A percentile compares a stretch with the other conserved stretches of the same genome.
Conservation (phyloP, 2,888 invertebrate species). For the Brachynemurus nebulosus region DNA sequence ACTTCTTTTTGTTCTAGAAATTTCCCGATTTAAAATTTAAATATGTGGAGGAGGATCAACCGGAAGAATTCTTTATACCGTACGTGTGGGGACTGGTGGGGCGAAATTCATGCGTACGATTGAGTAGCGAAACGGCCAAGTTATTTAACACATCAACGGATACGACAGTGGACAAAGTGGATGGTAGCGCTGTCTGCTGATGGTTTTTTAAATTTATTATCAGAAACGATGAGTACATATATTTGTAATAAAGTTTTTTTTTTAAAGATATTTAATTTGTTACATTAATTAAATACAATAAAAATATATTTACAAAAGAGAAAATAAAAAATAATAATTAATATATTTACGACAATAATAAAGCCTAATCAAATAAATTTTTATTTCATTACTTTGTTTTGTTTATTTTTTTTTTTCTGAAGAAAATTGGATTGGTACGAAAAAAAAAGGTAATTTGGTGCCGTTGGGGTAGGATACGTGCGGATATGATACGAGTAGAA, state of each 20-base stretch:
- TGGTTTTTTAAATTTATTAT: constrained; percentile 2
- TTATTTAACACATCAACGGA: constrained; percentile 11
- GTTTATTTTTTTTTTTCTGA: too few species aligned
- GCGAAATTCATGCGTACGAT: constrained; percentile 30
- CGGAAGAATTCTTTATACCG: constrained; percentile 98
- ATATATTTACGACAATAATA: too few species aligned
- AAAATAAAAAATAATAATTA: too few species aligned
- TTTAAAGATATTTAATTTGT: too few species aligned
- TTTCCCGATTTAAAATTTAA: constrained; percentile 98
- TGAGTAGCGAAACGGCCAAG: constrained; percentile 23
- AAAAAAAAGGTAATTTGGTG: too few species aligned
- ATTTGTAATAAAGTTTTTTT: not conserved
- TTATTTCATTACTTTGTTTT: too few species aligned
- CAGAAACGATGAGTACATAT: not conserved
- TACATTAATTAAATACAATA: too few species aligned
- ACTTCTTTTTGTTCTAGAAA: constrained; percentile 58
- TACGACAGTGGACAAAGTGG: not conserved
- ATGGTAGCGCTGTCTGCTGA: constrained; percentile 7
- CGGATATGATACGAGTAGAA: too few species aligned
- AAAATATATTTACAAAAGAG: too few species aligned
- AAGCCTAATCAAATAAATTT: too few species aligned
- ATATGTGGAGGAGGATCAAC: constrained; percentile 97
- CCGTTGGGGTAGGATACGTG: too few species aligned
- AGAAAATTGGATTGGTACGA: too few species aligned
- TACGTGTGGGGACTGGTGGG: constrained; percentile 93